Evolutionary conservation across 1,140 invertebrate species (phyloP).

Genomic region (Drosophila kurseongensis): DNA sequence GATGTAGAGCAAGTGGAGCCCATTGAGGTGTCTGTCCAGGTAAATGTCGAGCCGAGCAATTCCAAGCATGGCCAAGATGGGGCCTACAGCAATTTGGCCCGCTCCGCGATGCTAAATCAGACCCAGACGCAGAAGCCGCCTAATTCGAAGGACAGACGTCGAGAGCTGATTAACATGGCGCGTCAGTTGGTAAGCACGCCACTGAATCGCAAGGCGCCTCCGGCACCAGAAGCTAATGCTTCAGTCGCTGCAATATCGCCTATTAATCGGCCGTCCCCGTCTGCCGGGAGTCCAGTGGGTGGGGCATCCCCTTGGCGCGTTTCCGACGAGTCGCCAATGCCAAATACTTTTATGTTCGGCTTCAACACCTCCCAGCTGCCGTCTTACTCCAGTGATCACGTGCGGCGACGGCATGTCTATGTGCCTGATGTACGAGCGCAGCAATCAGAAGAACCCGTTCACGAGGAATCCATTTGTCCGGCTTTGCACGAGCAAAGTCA

Average conservation of each 20-base stretch:
- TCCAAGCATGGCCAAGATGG: slow-evolving; percentile 27
- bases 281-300: slow-evolving; percentile 1
- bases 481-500: neutral
- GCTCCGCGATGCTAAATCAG: slow-evolving; percentile 62
- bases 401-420: slow-evolving; percentile 51
- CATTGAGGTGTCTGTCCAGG: slow-evolving; percentile 8
- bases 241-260: slow-evolving; percentile 46
- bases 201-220: slow-evolving; percentile 25
- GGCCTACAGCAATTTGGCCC: slow-evolving; percentile 65
- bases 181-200: slow-evolving; percentile 70
- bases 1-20: slow-evolving; percentile 9
- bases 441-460: neutral
- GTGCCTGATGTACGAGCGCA: slow-evolving; percentile 37
- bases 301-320: slow-evolving; percentile 73
- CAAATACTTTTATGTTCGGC: slow-evolving; percentile 66
- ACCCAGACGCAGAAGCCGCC: slow-evolving; percentile 34
- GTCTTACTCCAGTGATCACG: slow-evolving; percentile 75
- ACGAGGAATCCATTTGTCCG: slow-evolving; percentile 11
- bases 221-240: neutral
- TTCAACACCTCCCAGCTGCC: slow-evolving; percentile 69
- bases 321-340: slow-evolving; percentile 51
- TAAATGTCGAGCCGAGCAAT: slow-evolving; percentile 25
- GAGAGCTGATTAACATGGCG: slow-evolving; percentile 55
- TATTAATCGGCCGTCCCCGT: slow-evolving; percentile 14
- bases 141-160: slow-evolving; percentile 22